A percentile compares a stretch with the other conserved stretches of the same genome.
Conservation (phyloP, 2,113 vertebrate species). For the Hemiscyllium ocellatum region DNA sequence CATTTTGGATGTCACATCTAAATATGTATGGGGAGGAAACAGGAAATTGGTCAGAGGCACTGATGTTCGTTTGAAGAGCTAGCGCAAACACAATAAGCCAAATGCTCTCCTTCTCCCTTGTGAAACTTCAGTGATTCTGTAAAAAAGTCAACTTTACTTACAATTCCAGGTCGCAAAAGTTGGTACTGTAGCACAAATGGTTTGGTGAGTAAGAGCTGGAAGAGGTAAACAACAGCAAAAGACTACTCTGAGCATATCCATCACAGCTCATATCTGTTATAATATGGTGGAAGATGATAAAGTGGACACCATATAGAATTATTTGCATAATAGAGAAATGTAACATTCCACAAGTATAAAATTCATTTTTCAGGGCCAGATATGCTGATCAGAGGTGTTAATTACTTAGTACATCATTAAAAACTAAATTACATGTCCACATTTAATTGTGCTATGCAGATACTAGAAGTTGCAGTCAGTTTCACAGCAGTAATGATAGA, state of each 20-base stretch:
- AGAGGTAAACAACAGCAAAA: neutral
- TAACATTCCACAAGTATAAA: neutral
- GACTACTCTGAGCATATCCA: neutral
- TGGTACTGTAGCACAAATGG: neutral
- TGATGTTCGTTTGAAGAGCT: no score
- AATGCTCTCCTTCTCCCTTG: no score
- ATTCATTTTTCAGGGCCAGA: neutral
- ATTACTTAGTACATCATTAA: neutral
- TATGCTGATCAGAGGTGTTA: no score
- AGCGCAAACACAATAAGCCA: no score
- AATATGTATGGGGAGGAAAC: no score
- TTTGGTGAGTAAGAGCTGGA: neutral
- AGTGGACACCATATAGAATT: neutral
- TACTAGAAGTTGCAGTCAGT: neutral
- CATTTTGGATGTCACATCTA: neutral
- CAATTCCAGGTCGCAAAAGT: neutral
- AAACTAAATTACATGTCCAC: neutral
- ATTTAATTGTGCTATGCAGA: neutral
- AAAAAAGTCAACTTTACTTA: neutral
- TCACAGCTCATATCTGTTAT: neutral
- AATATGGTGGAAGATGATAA: neutral
- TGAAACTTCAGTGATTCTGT: no score
- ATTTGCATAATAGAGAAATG: neutral
- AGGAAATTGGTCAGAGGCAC: no score
- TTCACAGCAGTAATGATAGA: no score